A percentile compares a stretch with the other conserved stretches of the same genome.
Evolutionary conservation across 2,113 vertebrate genomes (phyloP).

Genomic region (Mixornis gularis): DNA sequence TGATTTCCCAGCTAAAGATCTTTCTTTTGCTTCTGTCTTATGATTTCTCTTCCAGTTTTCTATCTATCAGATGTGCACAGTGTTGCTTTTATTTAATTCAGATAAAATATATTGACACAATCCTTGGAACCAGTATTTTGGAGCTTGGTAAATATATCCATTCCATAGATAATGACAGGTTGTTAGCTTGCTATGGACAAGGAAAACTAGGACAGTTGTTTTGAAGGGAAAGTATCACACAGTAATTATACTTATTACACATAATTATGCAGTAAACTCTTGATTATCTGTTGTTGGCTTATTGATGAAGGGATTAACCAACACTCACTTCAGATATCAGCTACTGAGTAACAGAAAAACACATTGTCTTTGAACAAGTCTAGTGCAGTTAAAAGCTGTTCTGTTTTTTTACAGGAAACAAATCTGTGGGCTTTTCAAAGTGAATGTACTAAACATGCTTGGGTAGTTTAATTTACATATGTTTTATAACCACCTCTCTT

Average conservation of each 20-base stretch:
- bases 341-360: neutral
- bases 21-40: neutral
- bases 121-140: neutral
- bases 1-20: neutral
- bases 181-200: neutral
- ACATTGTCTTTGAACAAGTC: neutral
- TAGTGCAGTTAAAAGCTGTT: neutral
- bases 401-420: neutral
- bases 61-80: neutral
- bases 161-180: neutral
- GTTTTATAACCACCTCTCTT: neutral
- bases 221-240: neutral
- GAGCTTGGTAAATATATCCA: neutral
- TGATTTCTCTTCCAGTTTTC: neutral
- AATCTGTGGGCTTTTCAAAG: neutral
- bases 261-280: neutral
- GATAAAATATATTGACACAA: neutral
- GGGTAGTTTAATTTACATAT: neutral
- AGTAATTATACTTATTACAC: neutral
- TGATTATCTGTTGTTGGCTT: neutral
- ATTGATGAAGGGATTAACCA: neutral
- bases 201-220: neutral
- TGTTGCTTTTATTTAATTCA: neutral
- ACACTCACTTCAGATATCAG: neutral
- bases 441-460: neutral